Evolutionary conservation across 2,888 invertebrate genomes (phyloP), one percentile per base, ranked within the genome.

Genomic region (Eueremaeus valkanovi): DNA sequence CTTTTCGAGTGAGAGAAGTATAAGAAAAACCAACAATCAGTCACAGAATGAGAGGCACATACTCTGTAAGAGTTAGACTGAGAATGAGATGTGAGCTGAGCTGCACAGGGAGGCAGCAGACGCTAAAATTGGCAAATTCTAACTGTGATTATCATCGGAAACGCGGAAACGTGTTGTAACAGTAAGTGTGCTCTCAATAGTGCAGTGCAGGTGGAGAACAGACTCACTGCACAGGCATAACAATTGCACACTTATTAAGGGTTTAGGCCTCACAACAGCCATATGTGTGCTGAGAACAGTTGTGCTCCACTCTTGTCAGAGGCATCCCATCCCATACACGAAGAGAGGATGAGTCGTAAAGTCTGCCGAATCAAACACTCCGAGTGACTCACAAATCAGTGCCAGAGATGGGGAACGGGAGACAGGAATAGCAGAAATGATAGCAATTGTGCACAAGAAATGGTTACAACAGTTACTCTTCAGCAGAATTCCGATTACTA

Each of bases 131-230:
- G 61, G 61, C 61, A 29, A 55, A 61, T 27, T 29, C 31, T 31
- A 61, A 51, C 51, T 18, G 31, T 61, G 61, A 61, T 61, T 61
- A 61, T 8, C 29, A 61, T 61, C 61, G 61, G 61, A 61, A 61
- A 61, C 61, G 61, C 61, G 61, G 61, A 61, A 61, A 61, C 61
- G 61, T 61, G 61, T 55, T 51, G n/a, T 51, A 51, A 61, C 61
- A 61, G 29, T 61, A 9, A 51, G 36, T 36, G 51, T 51, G 51
- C 51, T 51, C 51, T 51, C 21, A 8, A 8, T 36, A 11, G 36
- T 11, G 21, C 18, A 18, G 61, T 31, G 61, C 61, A 61, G 61
- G 61, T 61, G 61, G 61, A 61, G 31, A 11, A 61, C 61, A 61
- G 18, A 29, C 29, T 3, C 11, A 6, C 1, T 11, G 13, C 11